phyloP scores from a whole-genome alignment of 2,797 vertebrate genomes.

The Lutjanus argentimaculatus region DNA sequence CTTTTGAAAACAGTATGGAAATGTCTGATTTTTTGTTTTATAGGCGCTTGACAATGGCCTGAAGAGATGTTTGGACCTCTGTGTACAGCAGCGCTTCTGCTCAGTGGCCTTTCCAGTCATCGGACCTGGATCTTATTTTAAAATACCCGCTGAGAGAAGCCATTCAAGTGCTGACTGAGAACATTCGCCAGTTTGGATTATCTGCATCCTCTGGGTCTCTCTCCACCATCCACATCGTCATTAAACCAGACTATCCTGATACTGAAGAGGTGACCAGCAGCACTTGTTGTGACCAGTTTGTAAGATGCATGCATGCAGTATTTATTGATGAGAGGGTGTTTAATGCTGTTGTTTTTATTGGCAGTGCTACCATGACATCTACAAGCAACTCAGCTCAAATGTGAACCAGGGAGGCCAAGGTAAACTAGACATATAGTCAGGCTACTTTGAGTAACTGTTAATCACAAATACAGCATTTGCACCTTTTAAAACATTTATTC shows the following conservation, averaged over 20 bases:
- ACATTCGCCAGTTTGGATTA: slow-evolving; percentile 62
- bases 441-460: background rate
- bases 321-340: background rate
- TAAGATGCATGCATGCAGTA: background rate
- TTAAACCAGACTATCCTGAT: slow-evolving; percentile 63
- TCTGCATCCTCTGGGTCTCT: slow-evolving; percentile 41
- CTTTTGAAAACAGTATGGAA: background rate
- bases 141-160: slow-evolving; percentile 57
- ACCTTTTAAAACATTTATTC: background rate
- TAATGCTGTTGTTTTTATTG: background rate
- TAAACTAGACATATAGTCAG: slow-evolving; percentile 16
- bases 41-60: slow-evolving; percentile 76
- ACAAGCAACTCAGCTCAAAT: slow-evolving; percentile 44
- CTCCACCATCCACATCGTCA: slow-evolving; percentile 66
- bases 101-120: slow-evolving; percentile 79
- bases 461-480: background rate
- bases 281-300: background rate
- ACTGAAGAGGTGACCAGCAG: slow-evolving; percentile 61
- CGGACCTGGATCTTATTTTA: slow-evolving; percentile 67
- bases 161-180: slow-evolving; percentile 61
- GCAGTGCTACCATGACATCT: slow-evolving; percentile 67
- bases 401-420: slow-evolving; percentile 65
- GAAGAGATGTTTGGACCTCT: slow-evolving; percentile 66
- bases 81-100: slow-evolving; percentile 52
- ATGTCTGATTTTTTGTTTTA: background rate